phyloP scores from a whole-genome alignment of 2,797 vertebrate species.

The Zonotrichia albicollis region DNA sequence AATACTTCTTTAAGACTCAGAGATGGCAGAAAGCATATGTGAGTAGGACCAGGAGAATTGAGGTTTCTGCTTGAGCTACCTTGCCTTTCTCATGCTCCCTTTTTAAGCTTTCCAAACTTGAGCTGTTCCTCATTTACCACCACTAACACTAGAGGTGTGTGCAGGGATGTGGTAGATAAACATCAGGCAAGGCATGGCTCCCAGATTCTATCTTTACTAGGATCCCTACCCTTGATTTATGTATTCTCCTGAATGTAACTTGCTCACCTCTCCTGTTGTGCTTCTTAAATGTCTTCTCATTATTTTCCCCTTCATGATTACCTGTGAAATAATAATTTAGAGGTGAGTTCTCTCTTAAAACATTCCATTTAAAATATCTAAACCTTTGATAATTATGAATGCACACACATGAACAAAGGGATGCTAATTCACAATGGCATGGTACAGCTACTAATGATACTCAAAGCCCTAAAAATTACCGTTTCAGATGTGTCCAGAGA shows the following conservation, averaged over 20 bases:
- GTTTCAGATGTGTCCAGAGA: slow-evolving; percentile 92
- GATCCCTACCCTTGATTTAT: background rate
- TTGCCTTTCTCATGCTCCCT: background rate
- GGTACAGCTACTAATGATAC: slow-evolving; percentile 90
- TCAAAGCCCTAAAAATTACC: slow-evolving; percentile 91
- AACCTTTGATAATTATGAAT: slow-evolving; percentile 72
- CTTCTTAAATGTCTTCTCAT: background rate
- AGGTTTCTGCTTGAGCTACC: background rate
- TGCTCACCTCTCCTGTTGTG: background rate
- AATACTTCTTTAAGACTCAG: background rate
- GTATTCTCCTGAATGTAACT: background rate
- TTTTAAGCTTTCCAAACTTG: background rate
- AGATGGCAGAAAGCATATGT: background rate
- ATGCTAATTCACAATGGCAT: slow-evolving; percentile 86
- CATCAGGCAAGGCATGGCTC: background rate
- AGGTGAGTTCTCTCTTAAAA: slow-evolving; percentile 52
- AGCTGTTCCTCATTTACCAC: background rate
- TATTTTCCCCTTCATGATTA: slow-evolving; percentile 61
- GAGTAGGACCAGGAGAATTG: background rate
- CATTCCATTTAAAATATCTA: slow-evolving; percentile 65
- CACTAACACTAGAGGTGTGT: background rate
- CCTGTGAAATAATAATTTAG: slow-evolving; percentile 66
- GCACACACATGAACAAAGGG: slow-evolving; percentile 77
- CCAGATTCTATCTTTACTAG: background rate
- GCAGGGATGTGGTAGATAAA: background rate